A percentile compares a stretch with the other conserved stretches of the same genome.
These are phyloP conservation scores for Orbicella faveolata DNA, from an alignment of 64 coral and sea anemone genomes.

Conservation along the genomic window DNA sequence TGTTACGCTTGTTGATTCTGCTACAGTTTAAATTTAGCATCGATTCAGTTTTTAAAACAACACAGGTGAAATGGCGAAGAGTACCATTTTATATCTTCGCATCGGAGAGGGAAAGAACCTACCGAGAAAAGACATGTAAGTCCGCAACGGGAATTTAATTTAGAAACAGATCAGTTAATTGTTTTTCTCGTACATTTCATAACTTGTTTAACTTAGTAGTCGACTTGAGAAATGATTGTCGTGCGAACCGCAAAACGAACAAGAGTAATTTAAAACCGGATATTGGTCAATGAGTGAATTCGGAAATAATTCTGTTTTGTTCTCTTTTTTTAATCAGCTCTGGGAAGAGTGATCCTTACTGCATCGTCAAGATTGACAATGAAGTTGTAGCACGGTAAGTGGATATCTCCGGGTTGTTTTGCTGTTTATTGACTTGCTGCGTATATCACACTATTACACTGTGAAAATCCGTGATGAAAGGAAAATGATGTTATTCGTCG, in stretches of 20 bases:
- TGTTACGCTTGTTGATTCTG: background rate
- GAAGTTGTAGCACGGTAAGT: conserved; percentile 87
- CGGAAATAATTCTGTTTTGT: conserved; percentile 13
- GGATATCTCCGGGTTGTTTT: background rate
- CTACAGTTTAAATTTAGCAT: background rate
- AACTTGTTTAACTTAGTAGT: background rate
- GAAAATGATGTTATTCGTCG: background rate
- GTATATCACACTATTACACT: no score
- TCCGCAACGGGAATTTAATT: background rate
- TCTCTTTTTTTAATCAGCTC: conserved; percentile 45
- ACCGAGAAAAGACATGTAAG: conserved; percentile 86
- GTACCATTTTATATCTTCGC: conserved; percentile 81
- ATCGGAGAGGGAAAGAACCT: conserved; percentile 90
- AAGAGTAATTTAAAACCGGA: background rate
- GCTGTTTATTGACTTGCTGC: background rate
- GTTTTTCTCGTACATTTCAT: background rate
- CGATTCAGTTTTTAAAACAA: background rate
- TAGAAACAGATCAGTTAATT: background rate
- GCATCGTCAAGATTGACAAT: conserved; percentile 87
- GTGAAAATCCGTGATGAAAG: background rate
- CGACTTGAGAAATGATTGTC: no score
- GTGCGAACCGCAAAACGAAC: background rate
- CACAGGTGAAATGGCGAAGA: conserved; percentile 55
- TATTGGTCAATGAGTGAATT: background rate
- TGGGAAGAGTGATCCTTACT: conserved; percentile 95